Conservation (phyloP, 1,140 invertebrate genomes). For the Halesus radiatus region DNA sequence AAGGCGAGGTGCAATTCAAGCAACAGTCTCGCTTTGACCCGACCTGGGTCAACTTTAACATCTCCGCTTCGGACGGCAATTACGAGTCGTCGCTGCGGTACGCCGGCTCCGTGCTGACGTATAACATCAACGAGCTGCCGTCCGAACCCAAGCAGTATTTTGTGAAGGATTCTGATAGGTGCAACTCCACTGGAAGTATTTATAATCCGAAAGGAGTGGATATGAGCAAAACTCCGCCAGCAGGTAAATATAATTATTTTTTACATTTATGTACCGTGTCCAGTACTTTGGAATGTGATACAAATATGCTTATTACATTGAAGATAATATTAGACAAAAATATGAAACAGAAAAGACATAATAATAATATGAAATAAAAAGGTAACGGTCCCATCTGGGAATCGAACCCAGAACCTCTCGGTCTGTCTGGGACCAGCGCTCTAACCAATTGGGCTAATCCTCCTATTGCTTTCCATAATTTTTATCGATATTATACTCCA, state of each 20-base stretch:
- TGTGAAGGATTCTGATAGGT: slow-evolving; percentile 67
- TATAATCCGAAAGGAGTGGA: slow-evolving; percentile 79
- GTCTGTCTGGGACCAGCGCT: no score
- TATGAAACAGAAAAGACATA: no score
- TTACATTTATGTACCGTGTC: no score
- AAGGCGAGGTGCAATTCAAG: slow-evolving; percentile 82
- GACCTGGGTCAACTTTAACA: slow-evolving; percentile 83
- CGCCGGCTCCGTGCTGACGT: slow-evolving; percentile 70
- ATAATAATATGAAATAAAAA: no score
- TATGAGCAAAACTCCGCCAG: slow-evolving; percentile 72
- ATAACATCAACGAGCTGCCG: slow-evolving; percentile 80
- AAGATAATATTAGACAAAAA: no score
- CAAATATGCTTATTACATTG: no score
- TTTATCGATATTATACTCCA: no score
- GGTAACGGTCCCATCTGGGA: no score
- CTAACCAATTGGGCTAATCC: no score
- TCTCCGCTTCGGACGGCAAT: slow-evolving; percentile 74
- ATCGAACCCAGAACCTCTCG: no score
- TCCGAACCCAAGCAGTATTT: slow-evolving; percentile 70
- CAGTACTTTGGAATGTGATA: no score
- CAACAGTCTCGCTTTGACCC: slow-evolving; percentile 90
- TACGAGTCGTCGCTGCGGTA: slow-evolving; percentile 77
- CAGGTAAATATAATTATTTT: slow-evolving; percentile 66
- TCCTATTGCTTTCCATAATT: no score
- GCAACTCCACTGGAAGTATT: slow-evolving; percentile 76